These are phyloP conservation scores for Thamnophis elegans DNA, from an alignment of 2,797 vertebrate genomes.

Conservation along the genomic window DNA sequence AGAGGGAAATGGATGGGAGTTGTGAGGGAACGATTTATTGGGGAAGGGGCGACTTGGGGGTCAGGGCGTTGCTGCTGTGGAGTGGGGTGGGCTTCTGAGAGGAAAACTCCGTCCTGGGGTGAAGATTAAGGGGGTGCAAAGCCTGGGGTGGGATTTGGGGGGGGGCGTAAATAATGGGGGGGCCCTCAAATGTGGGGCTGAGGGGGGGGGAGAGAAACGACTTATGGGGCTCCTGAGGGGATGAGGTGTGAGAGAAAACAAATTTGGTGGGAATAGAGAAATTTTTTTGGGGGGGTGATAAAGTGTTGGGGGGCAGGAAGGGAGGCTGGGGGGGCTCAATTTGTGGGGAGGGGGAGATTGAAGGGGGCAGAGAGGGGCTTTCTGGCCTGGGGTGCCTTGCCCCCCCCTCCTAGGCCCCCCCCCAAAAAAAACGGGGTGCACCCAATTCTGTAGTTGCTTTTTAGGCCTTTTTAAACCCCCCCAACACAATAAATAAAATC, in stretches of 20 bases:
- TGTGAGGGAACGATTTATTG: constrained; percentile 17
- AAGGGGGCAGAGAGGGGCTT: not conserved
- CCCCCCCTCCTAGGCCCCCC: not conserved
- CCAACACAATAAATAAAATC: not conserved
- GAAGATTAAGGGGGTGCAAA: not conserved
- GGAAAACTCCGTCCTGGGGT: not conserved
- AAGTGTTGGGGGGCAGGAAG: not conserved
- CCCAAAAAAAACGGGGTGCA: not conserved
- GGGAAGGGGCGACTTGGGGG: constrained; percentile 13
- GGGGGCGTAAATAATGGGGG: not conserved
- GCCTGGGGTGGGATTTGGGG: not conserved
- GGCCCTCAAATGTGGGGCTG: not conserved
- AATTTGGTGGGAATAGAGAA: not conserved
- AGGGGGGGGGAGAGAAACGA: too few species aligned
- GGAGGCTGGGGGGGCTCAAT: not conserved
- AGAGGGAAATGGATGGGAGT: not conserved
- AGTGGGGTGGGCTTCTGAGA: not conserved
- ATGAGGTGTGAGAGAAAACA: not conserved
- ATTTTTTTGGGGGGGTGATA: too few species aligned
- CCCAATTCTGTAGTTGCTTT: not conserved
- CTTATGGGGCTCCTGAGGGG: too few species aligned
- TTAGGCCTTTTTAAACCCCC: not conserved
- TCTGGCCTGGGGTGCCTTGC: not conserved
- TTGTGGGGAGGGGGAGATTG: not conserved
- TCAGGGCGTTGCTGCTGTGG: not conserved